Evolutionary conservation across 1,140 invertebrate genomes (phyloP).

Genomic region (Aphelenchoides fujianensis): DNA sequence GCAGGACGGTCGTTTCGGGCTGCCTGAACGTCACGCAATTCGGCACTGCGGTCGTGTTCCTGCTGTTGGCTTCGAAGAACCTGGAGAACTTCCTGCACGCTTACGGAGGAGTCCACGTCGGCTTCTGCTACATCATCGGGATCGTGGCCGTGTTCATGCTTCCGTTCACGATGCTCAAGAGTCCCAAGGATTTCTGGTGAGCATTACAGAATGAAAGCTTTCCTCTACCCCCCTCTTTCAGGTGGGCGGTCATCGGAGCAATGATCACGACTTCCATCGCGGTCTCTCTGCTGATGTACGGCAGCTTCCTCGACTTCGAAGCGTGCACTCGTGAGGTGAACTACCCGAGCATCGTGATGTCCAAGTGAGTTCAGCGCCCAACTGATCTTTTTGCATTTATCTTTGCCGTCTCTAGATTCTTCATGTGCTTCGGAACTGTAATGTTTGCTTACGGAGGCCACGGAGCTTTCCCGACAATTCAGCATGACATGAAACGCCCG

Average conservation of each 20-base stretch:
- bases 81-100: constrained; percentile 67
- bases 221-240: constrained; percentile 26
- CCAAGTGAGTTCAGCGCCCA: constrained; percentile 44
- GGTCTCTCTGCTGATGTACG: constrained; percentile 51
- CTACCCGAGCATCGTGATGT: constrained; percentile 44
- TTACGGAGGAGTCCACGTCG: constrained; percentile 64
- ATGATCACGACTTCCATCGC: constrained; percentile 59
- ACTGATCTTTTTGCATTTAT: background rate
- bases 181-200: constrained; percentile 74
- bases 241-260: constrained; percentile 56
- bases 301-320: constrained; percentile 37
- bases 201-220: too few species aligned
- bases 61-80: constrained; percentile 71
- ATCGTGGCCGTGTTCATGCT: constrained; percentile 68
- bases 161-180: constrained; percentile 71
- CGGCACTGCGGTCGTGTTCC: constrained; percentile 61
- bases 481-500: constrained; percentile 65
- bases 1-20: constrained; percentile 51
- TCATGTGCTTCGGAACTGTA: constrained; percentile 62
- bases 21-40: constrained; percentile 56
- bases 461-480: constrained; percentile 65
- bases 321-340: constrained; percentile 37
- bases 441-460: constrained; percentile 65
- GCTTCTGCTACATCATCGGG: constrained; percentile 70
- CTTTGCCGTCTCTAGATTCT: constrained; percentile 50